Conservation (phyloP, 2,113 vertebrate genomes). For the Hyaena hyaena region DNA sequence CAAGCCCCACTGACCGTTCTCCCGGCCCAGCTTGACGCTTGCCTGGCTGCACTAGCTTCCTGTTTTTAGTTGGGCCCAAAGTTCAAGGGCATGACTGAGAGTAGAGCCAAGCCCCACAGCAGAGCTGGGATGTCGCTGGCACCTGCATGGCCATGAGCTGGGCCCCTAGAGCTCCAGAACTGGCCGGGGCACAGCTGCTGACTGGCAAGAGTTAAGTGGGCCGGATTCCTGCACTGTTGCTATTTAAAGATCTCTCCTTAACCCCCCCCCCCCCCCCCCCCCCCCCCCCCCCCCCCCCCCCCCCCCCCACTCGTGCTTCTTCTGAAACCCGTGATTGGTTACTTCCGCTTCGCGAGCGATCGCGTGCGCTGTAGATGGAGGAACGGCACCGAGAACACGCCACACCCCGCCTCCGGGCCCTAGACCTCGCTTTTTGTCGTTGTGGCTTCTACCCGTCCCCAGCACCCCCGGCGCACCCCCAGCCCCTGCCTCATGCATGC, state of each 20-base stretch:
- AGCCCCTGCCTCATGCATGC: slow-evolving; percentile 60
- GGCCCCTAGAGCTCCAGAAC: neutral
- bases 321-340: neutral
- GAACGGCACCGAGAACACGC: neutral
- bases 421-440: neutral
- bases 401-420: neutral
- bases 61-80: slow-evolving; percentile 26
- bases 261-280: neutral
- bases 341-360: neutral
- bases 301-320: neutral
- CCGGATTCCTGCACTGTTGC: neutral
- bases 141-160: slow-evolving; percentile 33
- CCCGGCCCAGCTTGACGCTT: slow-evolving; percentile 62
- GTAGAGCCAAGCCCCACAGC: neutral
- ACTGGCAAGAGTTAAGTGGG: neutral
- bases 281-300: too few relatives aligned
- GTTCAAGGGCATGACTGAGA: neutral
- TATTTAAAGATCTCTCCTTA: neutral
- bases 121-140: neutral
- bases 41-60: slow-evolving; percentile 63
- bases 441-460: slow-evolving; percentile 29
- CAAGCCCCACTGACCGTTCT: neutral
- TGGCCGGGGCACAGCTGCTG: neutral
- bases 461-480: neutral
- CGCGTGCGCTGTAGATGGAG: neutral